Conservation (phyloP, 2,888 invertebrate species). For the Tipula vernalis region DNA sequence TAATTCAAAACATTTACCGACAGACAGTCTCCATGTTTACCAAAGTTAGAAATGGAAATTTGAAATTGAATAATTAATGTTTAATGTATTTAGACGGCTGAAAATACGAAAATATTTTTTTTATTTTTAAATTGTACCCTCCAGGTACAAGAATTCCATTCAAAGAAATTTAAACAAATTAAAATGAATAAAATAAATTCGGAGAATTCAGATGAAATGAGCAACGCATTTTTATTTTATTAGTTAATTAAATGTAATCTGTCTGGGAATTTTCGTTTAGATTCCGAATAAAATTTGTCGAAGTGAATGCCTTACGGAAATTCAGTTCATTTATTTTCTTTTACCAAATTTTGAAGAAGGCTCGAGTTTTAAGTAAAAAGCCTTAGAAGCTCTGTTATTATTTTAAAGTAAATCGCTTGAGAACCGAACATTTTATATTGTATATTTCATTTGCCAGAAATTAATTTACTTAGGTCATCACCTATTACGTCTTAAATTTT, state of each 20-base stretch:
- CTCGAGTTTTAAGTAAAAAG: too few relatives aligned
- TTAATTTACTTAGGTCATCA: too few relatives aligned
- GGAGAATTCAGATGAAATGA: neutral
- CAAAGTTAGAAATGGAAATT: neutral
- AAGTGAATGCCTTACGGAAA: too few relatives aligned
- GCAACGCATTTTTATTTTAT: neutral
- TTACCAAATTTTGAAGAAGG: too few relatives aligned
- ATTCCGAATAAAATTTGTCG: too few relatives aligned
- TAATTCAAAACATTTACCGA: neutral
- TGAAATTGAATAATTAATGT: neutral
- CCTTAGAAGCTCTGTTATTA: too few relatives aligned
- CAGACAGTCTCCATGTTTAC: neutral
- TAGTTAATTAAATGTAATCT: neutral
- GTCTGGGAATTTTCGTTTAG: neutral
- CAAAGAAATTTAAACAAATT: neutral
- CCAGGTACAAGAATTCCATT: neutral
- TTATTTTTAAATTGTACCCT: neutral
- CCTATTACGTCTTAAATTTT: too few relatives aligned
- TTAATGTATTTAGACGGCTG: neutral
- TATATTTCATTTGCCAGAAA: too few relatives aligned
- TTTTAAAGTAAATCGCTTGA: too few relatives aligned
- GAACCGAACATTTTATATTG: too few relatives aligned
- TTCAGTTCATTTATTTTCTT: too few relatives aligned
- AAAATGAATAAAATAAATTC: neutral
- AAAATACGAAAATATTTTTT: neutral